Evolutionary conservation across 2,113 vertebrate genomes (phyloP).

Genomic region (Ancistrus triradiatus): DNA sequence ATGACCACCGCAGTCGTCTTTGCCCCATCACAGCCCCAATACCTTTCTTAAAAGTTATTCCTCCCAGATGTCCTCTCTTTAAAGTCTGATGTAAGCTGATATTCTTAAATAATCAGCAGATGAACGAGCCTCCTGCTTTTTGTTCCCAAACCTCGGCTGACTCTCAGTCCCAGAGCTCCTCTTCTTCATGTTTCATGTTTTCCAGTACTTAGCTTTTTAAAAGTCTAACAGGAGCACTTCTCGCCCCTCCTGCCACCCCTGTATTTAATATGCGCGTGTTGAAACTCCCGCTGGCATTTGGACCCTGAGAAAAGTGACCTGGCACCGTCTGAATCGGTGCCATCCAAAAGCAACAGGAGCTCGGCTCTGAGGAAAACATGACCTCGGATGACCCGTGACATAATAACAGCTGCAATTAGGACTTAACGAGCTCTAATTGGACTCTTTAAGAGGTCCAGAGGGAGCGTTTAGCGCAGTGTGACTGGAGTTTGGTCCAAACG

Average conservation of each 20-base stretch:
- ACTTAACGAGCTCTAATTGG: slow-evolving; percentile 21
- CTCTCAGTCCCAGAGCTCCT: no score
- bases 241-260: not conserved
- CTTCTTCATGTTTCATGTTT: no score
- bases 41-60: no score
- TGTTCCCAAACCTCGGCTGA: no score
- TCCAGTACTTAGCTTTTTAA: no score
- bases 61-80: no score
- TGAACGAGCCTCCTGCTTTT: no score
- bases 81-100: no score
- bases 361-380: not conserved
- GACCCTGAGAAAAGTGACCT: not conserved
- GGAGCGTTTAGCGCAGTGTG: slow-evolving; percentile 19
- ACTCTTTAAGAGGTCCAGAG: slow-evolving; percentile 2
- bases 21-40: no score
- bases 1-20: no score
- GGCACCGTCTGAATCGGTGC: not conserved
- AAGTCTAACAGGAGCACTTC: no score
- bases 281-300: not conserved
- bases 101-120: no score
- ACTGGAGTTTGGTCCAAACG: not conserved
- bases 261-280: not conserved
- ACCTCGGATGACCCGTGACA: not conserved
- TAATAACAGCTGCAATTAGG: slow-evolving; percentile 31
- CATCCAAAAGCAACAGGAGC: slow-evolving; percentile 12